Evolutionary conservation across 30 jellyfish, hydroid and myxozoan genomes (phyloP).

Genomic region (Aurelia coerulea): DNA sequence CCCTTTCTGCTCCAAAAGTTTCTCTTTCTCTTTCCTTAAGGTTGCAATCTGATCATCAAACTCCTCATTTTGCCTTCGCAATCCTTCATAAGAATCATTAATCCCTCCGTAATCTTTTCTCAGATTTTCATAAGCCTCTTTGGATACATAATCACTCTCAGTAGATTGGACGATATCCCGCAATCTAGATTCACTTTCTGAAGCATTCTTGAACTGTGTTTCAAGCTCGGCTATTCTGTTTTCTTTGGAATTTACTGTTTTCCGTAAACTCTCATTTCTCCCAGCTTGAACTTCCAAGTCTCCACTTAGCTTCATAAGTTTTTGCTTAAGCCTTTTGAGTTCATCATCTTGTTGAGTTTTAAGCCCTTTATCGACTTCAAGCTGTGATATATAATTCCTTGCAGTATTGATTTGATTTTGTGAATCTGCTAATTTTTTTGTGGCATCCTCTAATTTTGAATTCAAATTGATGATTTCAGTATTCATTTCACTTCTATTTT

Average conservation of each 20-base stretch:
- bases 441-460: conserved; percentile 7
- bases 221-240: conserved; percentile 59
- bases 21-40: conserved; percentile 14
- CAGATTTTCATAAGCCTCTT: conserved; percentile 58
- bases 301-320: conserved; percentile 47
- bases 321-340: conserved; percentile 34
- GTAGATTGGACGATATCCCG: conserved; percentile 48
- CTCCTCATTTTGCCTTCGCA: conserved; percentile 26
- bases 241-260: conserved; percentile 39
- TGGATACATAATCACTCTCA: conserved; percentile 60
- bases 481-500: conserved; percentile 30
- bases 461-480: conserved; percentile 6
- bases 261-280: conserved; percentile 43
- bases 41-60: not conserved
- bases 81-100: conserved; percentile 9
- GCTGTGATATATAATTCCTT: conserved; percentile 56
- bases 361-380: conserved; percentile 66
- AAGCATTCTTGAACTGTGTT: conserved; percentile 55
- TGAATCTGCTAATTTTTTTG: conserved; percentile 1
- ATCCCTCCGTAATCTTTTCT: conserved; percentile 44
- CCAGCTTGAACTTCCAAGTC: conserved; percentile 57
- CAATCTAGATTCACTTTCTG: conserved; percentile 47
- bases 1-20: not conserved
- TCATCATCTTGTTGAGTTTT: conserved; percentile 58
- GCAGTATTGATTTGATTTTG: conserved; percentile 50